Percentiles rank a stretch among this genome's conserved stretches.
phyloP scores from a whole-genome alignment of 2,113 vertebrate species.

The Vanacampus margaritifer region DNA sequence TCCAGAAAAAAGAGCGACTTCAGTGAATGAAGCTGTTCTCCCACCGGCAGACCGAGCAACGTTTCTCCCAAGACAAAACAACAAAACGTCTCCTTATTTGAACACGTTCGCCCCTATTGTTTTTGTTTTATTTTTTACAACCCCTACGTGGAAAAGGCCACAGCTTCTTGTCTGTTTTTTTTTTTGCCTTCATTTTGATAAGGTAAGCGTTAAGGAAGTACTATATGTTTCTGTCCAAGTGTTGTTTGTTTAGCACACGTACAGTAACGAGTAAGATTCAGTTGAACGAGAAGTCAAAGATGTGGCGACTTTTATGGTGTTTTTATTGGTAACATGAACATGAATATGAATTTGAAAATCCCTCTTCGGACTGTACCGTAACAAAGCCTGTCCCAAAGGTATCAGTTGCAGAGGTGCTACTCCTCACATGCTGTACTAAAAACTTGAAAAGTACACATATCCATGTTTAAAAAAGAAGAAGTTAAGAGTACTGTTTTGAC shows the following conservation, averaged over 20 bases:
- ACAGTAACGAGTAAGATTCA: not conserved
- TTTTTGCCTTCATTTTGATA: not conserved
- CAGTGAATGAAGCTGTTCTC: not conserved
- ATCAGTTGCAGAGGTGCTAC: not conserved
- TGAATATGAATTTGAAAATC: not conserved
- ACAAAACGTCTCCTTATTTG: not conserved
- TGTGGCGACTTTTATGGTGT: not conserved
- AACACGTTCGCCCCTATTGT: not conserved
- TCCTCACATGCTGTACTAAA: not conserved
- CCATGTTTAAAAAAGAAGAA: too few species aligned
- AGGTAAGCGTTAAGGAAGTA: not conserved
- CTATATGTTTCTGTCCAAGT: not conserved
- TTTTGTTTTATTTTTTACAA: not conserved
- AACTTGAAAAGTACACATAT: too few species aligned
- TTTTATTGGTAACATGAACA: too few species aligned
- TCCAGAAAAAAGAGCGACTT: too few species aligned
- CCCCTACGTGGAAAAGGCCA: not conserved
- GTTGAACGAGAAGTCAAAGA: not conserved
- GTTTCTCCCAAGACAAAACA: not conserved
- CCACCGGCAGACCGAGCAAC: not conserved
- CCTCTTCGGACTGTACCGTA: not conserved
- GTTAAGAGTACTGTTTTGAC: too few species aligned
- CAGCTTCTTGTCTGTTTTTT: not conserved
- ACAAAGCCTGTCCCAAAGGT: not conserved
- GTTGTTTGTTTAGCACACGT: not conserved